Evolutionary conservation across 2,888 invertebrate species (phyloP), one percentile per base, ranked within the genome.

Genomic region (Pristionchus entomophagus): DNA sequence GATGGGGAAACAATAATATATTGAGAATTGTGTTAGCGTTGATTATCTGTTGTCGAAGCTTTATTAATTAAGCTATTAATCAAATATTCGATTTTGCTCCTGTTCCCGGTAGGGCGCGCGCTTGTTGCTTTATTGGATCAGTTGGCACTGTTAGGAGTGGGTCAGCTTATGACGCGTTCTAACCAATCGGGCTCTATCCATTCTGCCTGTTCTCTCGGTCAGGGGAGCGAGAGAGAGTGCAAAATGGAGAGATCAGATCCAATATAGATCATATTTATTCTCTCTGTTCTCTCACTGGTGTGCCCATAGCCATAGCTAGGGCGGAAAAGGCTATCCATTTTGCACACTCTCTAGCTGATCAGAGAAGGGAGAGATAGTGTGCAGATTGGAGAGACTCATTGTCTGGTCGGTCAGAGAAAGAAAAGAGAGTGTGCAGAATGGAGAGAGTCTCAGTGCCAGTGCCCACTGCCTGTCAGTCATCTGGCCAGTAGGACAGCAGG

Each of bases 41-140:
- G n/a, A n/a, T n/a, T n/a, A n/a, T n/a, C n/a, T n/a, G n/a, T n/a
- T n/a, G n/a, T n/a, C n/a, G n/a, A n/a, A n/a, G n/a, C n/a, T n/a
- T n/a, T n/a, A n/a, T n/a, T n/a, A n/a, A n/a, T n/a, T n/a, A n/a
- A n/a, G n/a, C n/a, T n/a, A n/a, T n/a, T n/a, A n/a, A n/a, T n/a
- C n/a, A n/a, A n/a, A n/a, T n/a, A n/a, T n/a, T n/a, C n/a, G n/a
- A 45, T 45, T 14, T 6, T 45, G 45, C 14, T 14, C 14, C 45
- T 14, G 45, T 45, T 45, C 6, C 14, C 45, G 14, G 56, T 56
- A 56, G 56, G 56, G 56, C n/a, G 56, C 56, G 6, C 59, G 6
- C 59, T 59, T 65, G 65, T 65, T 65, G 65, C 35, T 65, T 17
- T 65, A 65, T 65, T 29, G 3, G 65, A 32, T 65, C 65, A 65